Evolutionary conservation across 1,140 invertebrate genomes (phyloP).

Genomic region (Aphaenogaster rudis): DNA sequence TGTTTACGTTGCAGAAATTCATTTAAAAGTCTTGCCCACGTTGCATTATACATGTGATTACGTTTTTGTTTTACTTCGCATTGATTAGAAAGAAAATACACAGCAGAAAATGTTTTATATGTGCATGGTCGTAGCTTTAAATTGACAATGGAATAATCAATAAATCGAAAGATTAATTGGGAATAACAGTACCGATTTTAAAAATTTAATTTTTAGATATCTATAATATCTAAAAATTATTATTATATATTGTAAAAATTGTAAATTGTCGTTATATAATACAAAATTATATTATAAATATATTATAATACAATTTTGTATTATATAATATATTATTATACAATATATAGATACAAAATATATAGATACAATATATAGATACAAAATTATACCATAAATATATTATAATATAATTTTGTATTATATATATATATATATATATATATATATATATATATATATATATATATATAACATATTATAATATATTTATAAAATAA

Average conservation of each 20-base stretch:
- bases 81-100: not conserved
- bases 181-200: not conserved
- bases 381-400: too few species aligned
- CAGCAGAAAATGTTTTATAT: not conserved
- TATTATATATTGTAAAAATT: not conserved
- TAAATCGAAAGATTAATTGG: not conserved
- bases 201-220: not conserved
- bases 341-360: too few species aligned
- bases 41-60: not conserved
- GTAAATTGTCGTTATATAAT: not conserved
- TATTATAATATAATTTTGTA: too few species aligned
- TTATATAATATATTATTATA: too few species aligned
- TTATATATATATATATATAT: too few species aligned
- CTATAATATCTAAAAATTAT: not conserved
- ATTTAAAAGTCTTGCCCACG: not conserved
- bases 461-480: not conserved
- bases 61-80: not conserved
- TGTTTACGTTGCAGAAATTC: not conserved
- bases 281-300: slow-evolving; percentile 6
- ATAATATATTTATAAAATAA: not conserved
- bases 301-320: not conserved
- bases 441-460: too few species aligned
- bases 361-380: too few species aligned
- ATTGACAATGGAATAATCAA: not conserved
- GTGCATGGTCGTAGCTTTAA: not conserved